These are phyloP conservation scores for Macrosoma leucophasiata DNA, from an alignment of 2,888 invertebrate species.

Conservation along the genomic window DNA sequence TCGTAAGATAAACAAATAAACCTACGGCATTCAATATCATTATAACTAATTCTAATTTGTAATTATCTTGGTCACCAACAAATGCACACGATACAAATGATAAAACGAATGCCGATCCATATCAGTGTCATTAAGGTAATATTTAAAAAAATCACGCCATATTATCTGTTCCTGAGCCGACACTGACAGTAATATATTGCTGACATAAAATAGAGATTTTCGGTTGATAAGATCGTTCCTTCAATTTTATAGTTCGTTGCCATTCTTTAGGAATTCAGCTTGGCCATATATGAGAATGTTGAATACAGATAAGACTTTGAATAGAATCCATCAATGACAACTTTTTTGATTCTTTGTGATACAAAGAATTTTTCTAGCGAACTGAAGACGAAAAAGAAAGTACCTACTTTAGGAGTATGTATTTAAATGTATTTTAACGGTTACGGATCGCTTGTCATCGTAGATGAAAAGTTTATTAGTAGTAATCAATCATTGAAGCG, in stretches of 20 bases:
- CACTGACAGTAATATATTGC: slow-evolving; percentile 66
- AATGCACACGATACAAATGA: slow-evolving; percentile 33
- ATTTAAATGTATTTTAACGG: too few relatives aligned
- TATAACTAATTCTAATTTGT: too few relatives aligned
- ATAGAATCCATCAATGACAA: slow-evolving; percentile 62
- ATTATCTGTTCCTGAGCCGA: slow-evolving; percentile 54
- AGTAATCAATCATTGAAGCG: too few relatives aligned
- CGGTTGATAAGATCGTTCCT: slow-evolving; percentile 62
- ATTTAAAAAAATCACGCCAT: slow-evolving; percentile 61
- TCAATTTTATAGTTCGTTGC: slow-evolving; percentile 63
- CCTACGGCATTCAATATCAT: too few relatives aligned
- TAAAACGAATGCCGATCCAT: slow-evolving; percentile 56
- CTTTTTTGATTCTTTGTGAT: slow-evolving; percentile 30
- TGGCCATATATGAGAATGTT: slow-evolving; percentile 65
- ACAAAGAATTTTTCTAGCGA: too few relatives aligned
- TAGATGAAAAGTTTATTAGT: too few relatives aligned
- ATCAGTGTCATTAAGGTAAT: slow-evolving; percentile 68
- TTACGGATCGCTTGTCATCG: too few relatives aligned
- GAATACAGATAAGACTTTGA: slow-evolving; percentile 57
- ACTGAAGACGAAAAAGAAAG: too few relatives aligned
- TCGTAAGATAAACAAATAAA: too few relatives aligned
- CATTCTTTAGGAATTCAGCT: slow-evolving; percentile 35
- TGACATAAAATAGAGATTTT: slow-evolving; percentile 69
- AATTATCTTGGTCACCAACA: slow-evolving; percentile 27
- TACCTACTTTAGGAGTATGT: too few relatives aligned